Percentiles rank a stretch among this genome's conserved stretches.
Evolutionary conservation across 2,888 invertebrate genomes (phyloP).

Genomic region (Pammene fasciana): DNA sequence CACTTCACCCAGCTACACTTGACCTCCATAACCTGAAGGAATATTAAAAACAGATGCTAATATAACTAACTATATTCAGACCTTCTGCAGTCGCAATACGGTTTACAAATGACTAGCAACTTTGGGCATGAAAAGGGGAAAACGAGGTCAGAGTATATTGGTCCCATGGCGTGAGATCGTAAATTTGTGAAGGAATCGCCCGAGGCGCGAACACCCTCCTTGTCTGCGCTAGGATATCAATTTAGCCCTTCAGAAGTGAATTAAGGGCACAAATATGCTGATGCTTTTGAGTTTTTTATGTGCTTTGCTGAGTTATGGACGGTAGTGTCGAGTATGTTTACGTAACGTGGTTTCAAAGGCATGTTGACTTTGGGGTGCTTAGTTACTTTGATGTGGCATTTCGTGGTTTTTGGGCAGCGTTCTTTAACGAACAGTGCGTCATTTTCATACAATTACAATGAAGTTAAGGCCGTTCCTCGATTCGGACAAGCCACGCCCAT

Average conservation of each 20-base stretch:
- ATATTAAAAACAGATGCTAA: neutral
- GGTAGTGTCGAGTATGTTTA: slow-evolving; percentile 2
- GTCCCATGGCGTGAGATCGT: slow-evolving; percentile 22
- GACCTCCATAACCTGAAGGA: neutral
- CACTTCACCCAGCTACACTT: neutral
- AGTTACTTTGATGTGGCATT: neutral
- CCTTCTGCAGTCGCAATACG: too few species aligned
- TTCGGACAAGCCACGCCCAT: too few species aligned
- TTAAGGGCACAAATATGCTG: slow-evolving; percentile 40
- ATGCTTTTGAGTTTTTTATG: slow-evolving; percentile 38
- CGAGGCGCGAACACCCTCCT: slow-evolving; percentile 30
- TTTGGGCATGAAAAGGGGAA: neutral
- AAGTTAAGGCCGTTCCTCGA: too few species aligned
- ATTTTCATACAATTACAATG: too few species aligned
- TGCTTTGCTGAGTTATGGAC: slow-evolving; percentile 9
- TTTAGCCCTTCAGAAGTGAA: slow-evolving; percentile 40
- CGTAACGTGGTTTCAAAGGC: neutral
- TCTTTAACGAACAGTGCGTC: too few species aligned
- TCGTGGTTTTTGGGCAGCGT: too few species aligned
- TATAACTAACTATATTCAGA: too few species aligned
- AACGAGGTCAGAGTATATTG: neutral
- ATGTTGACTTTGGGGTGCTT: neutral
- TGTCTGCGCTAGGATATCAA: slow-evolving; percentile 41
- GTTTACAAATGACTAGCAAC: too few species aligned
- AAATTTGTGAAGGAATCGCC: slow-evolving; percentile 37